A percentile compares a stretch with the other conserved stretches of the same genome.
Conservation (phyloP, 2,113 vertebrate genomes). For the Crotalus viridis region DNA sequence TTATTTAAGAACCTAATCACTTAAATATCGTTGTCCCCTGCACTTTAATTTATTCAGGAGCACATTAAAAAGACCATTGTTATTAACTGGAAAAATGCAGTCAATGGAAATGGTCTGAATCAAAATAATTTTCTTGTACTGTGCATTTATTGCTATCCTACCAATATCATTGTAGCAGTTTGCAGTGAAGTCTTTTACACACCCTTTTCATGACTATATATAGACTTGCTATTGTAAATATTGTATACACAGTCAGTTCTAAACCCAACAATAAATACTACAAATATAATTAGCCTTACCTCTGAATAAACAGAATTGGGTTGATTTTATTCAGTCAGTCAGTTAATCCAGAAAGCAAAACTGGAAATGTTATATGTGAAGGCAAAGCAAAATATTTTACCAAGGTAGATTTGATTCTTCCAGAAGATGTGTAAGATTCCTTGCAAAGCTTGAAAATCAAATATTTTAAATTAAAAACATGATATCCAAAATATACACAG, state of each 20-base stretch:
- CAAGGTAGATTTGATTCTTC: background rate
- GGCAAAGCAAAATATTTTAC: background rate
- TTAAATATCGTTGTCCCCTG: background rate
- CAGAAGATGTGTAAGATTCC: background rate
- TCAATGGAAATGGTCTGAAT: background rate
- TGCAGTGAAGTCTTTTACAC: background rate
- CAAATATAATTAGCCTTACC: background rate
- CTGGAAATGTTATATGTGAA: background rate
- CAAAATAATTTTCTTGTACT: background rate
- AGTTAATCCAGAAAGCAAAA: background rate
- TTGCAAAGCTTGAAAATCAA: background rate
- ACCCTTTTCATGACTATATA: background rate
- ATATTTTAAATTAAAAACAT: background rate
- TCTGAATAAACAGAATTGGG: background rate
- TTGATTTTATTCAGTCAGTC: background rate
- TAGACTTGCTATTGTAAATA: background rate
- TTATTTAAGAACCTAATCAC: background rate
- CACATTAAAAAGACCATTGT: background rate
- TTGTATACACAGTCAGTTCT: background rate
- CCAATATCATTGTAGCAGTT: background rate
- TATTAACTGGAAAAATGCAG: slow-evolving; percentile 9
- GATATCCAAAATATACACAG: background rate
- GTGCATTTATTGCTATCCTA: background rate
- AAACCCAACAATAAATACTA: background rate
- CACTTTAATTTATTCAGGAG: background rate